Base-by-base conservation (phyloP, 2,888 invertebrate species). In the Pseudococcus jackbeardsleyi region DNA sequence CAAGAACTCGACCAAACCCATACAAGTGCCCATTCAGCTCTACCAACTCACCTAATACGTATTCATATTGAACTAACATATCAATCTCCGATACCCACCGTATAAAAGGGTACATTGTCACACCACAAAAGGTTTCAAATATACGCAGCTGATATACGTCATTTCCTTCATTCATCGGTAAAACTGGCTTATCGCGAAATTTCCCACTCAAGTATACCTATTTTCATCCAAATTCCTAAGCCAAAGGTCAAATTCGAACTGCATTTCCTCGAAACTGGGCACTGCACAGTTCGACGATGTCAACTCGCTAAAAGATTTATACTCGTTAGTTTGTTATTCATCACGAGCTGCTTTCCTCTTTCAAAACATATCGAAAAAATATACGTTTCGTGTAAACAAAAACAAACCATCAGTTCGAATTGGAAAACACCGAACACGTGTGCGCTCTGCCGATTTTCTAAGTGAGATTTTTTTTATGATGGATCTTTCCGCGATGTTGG, bases 381-480 rank as follows among this genome's bases (percentile, higher is more conserved):
- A 33, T 17, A 72, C 72, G 72, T 72, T 33, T 72, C 33, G 33
- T 72, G 72, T 72, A 72, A 72, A 72, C 72, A 72, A 72, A 72
- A 72, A 72, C 72, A 72, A 72, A 5, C 33, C 72, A 72, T 72
- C 22, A 33, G 12, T 72, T 72, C 17, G 72, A 72, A 72, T 72
- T 72, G 15, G 33, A 72, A 72, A 72, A 72, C 26, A 33, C 26
- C 26, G n/a, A 33, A 33, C 72, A 72, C 72, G 72, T 72, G 68
- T 15, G 26, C 26, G 42, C 42, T 3, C 42, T 42, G 72, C 33
- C 15, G 72, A 8, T 72, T 33, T 33, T 72, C 5, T 15, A 15
- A 6, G 33, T 17, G 68, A 22, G 26, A 12, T 26, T 26, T 72
- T 22, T 64, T 11, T 17, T 3, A 17, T 72, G 33, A 72, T 72